phyloP scores from a whole-genome alignment of 1,140 invertebrate species.

The Aphaenogaster rudis region DNA sequence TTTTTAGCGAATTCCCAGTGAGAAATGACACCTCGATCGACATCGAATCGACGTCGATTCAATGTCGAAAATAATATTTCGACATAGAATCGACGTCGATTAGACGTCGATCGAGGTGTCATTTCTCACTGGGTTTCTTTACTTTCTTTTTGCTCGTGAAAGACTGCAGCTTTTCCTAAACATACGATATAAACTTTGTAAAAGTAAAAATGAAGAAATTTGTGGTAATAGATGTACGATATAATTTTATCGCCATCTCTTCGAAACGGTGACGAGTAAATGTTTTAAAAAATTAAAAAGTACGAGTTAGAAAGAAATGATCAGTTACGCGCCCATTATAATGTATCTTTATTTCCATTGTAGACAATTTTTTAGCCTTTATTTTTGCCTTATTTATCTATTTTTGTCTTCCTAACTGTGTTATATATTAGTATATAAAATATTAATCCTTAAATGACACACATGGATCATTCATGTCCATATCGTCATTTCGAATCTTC shows the following conservation, averaged over 20 bases:
- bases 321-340: conserved; percentile 1
- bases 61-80: too few species aligned
- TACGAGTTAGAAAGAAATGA: conserved; percentile 1
- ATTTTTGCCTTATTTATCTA: conserved; percentile 9
- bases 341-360: conserved; percentile 20
- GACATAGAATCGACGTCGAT: too few species aligned
- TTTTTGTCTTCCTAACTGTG: background rate
- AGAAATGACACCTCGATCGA: too few species aligned
- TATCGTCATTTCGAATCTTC: background rate
- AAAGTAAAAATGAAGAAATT: conserved; percentile 5
- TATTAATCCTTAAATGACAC: conserved; percentile 12
- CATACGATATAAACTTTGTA: background rate
- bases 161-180: background rate
- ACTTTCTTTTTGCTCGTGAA: conserved; percentile 25
- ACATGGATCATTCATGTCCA: background rate
- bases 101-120: too few species aligned
- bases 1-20: conserved; percentile 48
- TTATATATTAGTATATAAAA: conserved; percentile 29
- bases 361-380: background rate
- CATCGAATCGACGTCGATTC: too few species aligned
- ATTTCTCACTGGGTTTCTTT: conserved; percentile 34
- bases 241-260: background rate
- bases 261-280: background rate
- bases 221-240: background rate
- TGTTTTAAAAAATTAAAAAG: background rate